Evolutionary conservation across 1,140 invertebrate genomes (phyloP).

Genomic region (Sinonovacula constricta): DNA sequence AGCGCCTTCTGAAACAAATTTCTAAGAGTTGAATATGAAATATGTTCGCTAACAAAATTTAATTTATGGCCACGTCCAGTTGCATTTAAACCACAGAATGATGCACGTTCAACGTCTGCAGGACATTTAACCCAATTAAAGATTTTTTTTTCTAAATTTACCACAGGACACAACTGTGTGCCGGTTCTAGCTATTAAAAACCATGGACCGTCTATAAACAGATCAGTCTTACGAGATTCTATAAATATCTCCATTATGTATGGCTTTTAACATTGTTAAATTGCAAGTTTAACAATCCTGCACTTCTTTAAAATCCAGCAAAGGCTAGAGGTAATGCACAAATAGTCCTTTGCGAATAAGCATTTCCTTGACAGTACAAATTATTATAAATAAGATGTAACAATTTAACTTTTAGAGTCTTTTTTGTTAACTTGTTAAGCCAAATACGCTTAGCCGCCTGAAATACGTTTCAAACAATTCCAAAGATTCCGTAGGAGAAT

Average conservation of each 20-base stretch:
- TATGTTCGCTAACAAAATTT: too few species aligned
- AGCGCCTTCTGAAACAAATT: too few species aligned
- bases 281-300: constrained; percentile 8
- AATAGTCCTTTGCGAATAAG: constrained; percentile 24
- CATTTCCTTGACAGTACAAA: neutral
- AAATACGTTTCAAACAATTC: neutral
- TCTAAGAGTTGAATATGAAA: too few species aligned
- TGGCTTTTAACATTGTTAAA: neutral
- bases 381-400: neutral
- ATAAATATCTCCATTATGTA: constrained; percentile 12
- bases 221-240: constrained; percentile 28
- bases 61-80: too few species aligned
- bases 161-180: constrained; percentile 16
- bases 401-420: neutral
- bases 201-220: constrained; percentile 23
- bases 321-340: constrained; percentile 10
- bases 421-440: constrained; percentile 6
- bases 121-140: too few species aligned
- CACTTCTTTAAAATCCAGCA: constrained; percentile 27
- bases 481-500: neutral
- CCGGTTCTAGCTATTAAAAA: constrained; percentile 34
- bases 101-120: too few species aligned
- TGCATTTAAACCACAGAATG: too few species aligned
- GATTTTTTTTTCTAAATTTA: constrained; percentile 3
- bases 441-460: neutral